Percentiles rank a stretch among this genome's conserved stretches.
These are phyloP conservation scores for Reinhardtius hippoglossoides DNA, from an alignment of 2,113 vertebrate species.

Conservation along the genomic window DNA sequence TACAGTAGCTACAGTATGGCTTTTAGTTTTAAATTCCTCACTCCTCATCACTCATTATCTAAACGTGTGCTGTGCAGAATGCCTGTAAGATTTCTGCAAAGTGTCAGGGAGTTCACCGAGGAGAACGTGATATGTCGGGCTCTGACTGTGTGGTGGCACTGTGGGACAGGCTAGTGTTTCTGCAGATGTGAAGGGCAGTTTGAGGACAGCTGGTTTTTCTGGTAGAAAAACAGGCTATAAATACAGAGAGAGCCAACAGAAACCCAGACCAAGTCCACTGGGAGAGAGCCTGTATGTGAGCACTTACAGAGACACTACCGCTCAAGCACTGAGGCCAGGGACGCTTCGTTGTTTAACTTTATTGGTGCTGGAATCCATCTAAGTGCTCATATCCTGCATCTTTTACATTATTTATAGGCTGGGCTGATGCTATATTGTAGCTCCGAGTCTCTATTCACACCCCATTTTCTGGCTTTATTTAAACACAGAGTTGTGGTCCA, in stretches of 20 bases:
- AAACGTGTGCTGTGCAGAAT: neutral
- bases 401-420: slow-evolving; percentile 45
- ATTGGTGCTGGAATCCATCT: slow-evolving; percentile 14
- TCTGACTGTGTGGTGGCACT: slow-evolving; percentile 43
- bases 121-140: slow-evolving; percentile 21
- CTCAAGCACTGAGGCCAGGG: slow-evolving; percentile 27
- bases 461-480: slow-evolving; percentile 10
- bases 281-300: slow-evolving; percentile 55
- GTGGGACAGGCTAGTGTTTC: slow-evolving; percentile 54
- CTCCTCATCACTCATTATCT: neutral
- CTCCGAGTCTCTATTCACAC: neutral
- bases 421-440: neutral
- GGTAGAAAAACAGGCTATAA: slow-evolving; percentile 69
- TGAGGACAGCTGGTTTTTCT: slow-evolving; percentile 64
- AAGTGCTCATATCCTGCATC: slow-evolving; percentile 45
- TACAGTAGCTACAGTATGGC: neutral
- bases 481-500: neutral
- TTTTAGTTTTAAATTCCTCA: too few species aligned
- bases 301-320: slow-evolving; percentile 52
- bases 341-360: slow-evolving; percentile 37
- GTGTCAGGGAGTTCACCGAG: slow-evolving; percentile 41
- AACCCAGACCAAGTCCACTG: slow-evolving; percentile 57
- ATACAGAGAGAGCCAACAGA: slow-evolving; percentile 69
- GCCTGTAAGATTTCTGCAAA: slow-evolving; percentile 12
- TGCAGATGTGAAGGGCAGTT: slow-evolving; percentile 74